phyloP scores from a whole-genome alignment of 2,113 vertebrate genomes.

The Opisthocomus hoazin region DNA sequence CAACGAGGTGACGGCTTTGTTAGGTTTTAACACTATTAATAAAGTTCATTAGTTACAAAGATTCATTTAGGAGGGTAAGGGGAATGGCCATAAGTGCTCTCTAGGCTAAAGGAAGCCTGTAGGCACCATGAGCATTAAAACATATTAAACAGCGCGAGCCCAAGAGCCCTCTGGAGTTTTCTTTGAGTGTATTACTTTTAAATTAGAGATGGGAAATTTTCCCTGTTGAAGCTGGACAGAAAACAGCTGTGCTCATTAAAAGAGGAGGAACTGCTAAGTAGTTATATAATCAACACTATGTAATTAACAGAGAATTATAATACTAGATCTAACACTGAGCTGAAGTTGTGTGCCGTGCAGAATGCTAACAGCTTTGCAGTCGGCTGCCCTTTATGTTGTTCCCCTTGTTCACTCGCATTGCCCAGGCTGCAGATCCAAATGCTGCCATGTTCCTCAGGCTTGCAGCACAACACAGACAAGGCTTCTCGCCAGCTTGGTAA shows the following conservation, averaged over 20 bases:
- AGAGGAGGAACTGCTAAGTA: conserved; percentile 57
- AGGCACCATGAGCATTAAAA: background rate
- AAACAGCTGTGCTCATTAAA: conserved; percentile 72
- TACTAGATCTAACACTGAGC: background rate
- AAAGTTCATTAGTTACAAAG: conserved; percentile 16
- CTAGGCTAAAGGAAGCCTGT: background rate
- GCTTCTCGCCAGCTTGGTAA: background rate
- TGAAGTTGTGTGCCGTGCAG: background rate
- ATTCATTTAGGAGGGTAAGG: background rate
- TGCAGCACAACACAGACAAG: fast-evolving
- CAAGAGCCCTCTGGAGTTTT: conserved; percentile 54
- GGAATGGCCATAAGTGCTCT: background rate
- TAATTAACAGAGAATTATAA: conserved; percentile 64
- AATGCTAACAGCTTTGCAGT: background rate
- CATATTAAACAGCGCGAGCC: background rate
- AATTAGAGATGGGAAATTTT: conserved; percentile 58
- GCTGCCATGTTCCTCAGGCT: background rate
- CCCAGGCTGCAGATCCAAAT: background rate
- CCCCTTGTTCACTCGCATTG: background rate
- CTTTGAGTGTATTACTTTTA: conserved; percentile 54
- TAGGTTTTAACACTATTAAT: background rate
- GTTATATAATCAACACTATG: conserved; percentile 60
- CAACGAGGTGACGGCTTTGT: background rate
- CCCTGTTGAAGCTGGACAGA: conserved; percentile 61
- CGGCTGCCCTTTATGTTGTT: background rate